A percentile compares a stretch with the other conserved stretches of the same genome.
phyloP scores from a whole-genome alignment of 2,113 vertebrate genomes.

The Brachyistius frenatus region DNA sequence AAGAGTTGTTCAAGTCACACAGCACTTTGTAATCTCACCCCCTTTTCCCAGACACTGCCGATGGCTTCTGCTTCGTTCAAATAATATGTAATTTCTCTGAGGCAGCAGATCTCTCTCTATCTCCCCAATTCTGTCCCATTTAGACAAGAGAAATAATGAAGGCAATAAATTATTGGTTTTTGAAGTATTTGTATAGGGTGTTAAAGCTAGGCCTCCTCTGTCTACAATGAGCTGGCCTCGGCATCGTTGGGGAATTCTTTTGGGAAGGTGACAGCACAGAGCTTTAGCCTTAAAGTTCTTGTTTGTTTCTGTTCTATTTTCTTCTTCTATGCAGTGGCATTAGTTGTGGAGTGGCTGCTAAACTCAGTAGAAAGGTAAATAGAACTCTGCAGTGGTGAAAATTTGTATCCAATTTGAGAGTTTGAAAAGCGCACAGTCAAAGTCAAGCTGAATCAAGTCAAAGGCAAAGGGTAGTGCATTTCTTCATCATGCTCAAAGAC shows the following conservation, averaged over 20 bases:
- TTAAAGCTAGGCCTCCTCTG: conserved; percentile 14
- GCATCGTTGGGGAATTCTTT: conserved; percentile 39
- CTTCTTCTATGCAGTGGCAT: conserved; percentile 27
- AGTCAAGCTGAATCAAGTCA: neutral
- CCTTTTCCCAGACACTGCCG: conserved; percentile 44
- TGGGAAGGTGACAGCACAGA: conserved; percentile 29
- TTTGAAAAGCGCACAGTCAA: conserved; percentile 16
- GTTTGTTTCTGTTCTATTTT: conserved; percentile 20
- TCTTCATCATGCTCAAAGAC: neutral
- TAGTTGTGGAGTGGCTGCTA: conserved; percentile 40
- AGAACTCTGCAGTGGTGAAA: conserved; percentile 35
- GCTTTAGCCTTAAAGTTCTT: conserved; percentile 34
- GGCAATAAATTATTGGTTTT: conserved; percentile 60
- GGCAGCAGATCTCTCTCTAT: conserved; percentile 53
- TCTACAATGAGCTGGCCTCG: conserved; percentile 5
- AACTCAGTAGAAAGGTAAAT: conserved; percentile 49
- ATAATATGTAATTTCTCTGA: conserved; percentile 58
- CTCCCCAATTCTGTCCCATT: conserved; percentile 45
- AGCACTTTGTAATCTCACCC: conserved; percentile 60
- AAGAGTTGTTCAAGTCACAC: conserved; percentile 62
- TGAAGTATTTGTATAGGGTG: conserved; percentile 31
- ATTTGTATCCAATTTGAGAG: conserved; percentile 35
- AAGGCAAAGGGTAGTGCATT: neutral
- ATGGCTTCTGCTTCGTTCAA: conserved; percentile 58
- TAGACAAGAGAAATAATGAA: conserved; percentile 55